Conservation (phyloP, 2,888 invertebrate species). For the Gastracanthus pulcherrimus region DNA sequence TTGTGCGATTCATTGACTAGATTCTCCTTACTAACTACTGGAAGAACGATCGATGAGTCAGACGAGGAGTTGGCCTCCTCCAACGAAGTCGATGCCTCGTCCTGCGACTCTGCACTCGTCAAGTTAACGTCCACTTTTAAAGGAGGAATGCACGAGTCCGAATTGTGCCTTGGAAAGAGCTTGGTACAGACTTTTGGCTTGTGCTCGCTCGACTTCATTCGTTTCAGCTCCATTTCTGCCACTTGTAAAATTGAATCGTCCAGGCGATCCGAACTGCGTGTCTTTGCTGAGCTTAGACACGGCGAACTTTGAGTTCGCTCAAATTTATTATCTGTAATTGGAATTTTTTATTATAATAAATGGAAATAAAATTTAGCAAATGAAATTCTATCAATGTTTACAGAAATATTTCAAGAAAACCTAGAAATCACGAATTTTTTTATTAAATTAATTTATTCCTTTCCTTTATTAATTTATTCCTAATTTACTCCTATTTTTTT, state of each 20-base stretch:
- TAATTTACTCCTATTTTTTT: no score
- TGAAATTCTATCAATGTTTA: no score
- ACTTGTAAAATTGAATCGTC: slow-evolving; percentile 81
- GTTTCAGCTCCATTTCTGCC: slow-evolving; percentile 81
- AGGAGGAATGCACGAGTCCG: slow-evolving; percentile 63
- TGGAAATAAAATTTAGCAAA: neutral
- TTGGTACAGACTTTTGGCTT: slow-evolving; percentile 67
- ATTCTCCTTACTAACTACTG: slow-evolving; percentile 64
- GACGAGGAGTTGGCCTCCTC: slow-evolving; percentile 6
- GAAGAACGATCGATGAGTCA: slow-evolving; percentile 42
- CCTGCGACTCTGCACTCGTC: neutral
- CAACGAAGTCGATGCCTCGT: slow-evolving; percentile 31
- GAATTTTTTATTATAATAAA: no score
- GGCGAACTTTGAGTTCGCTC: slow-evolving; percentile 74
- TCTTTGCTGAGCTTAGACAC: slow-evolving; percentile 76
- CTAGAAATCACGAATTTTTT: no score
- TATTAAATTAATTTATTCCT: no score
- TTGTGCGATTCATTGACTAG: slow-evolving; percentile 57
- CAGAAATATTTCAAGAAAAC: no score
- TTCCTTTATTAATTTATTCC: no score
- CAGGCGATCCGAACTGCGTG: slow-evolving; percentile 79
- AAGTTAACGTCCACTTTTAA: slow-evolving; percentile 2
- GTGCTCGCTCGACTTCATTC: slow-evolving; percentile 76
- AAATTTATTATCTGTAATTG: slow-evolving; percentile 62
- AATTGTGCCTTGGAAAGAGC: slow-evolving; percentile 65